Evolutionary conservation across 1,140 invertebrate genomes (phyloP), one percentile per base, ranked within the genome.

Genomic region (Zaprionus taronus): DNA sequence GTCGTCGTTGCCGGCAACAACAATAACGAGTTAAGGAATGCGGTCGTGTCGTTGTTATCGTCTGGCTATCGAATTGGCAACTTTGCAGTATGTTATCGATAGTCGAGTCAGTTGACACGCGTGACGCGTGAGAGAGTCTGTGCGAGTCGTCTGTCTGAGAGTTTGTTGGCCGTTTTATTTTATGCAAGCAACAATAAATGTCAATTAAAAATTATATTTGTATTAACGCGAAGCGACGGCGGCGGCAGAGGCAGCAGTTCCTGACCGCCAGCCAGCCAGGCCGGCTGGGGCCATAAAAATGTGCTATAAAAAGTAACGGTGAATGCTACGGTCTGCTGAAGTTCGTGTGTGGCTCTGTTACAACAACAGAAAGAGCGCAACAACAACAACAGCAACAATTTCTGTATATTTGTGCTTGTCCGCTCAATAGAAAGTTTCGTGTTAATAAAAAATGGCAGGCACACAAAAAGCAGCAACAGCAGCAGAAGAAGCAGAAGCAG

Each of bases 371-470:
- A 74, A 78, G 14, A 28, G 72, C 15, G 2, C 5, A 38, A 15
- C 15, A 20, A n/a, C 47, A 51, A 15, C 15, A 20, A n/a, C 47
- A 51, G 20, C 47, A 69, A 70, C 61, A 38, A 81, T 78, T 77
- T 79, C 70, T 57, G 38, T 77, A 36, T 64, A 44, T 72, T 34
- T 76, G 60, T 64, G 15, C 62, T 34, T 71, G 51, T 61, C 72
- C 72, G 76, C 85, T 90, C 85, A 90, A 90, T 89, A 89, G 85
- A 89, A 89, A 89, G 85, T 89, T 89, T 73, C 75, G 85, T 90
- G 85, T 90, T 89, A 89, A 89, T 89, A 89, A 90, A 89, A 84
- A 81, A 85, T 67, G 38, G 63, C 63, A 67, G 72, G 64, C 63
- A 75, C 44, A 81, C 44, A 75, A 63, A 62, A 63, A 49, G 47